Evolutionary conservation across 2,888 invertebrate species (phyloP).

Genomic region (Nyleta sp.): DNA sequence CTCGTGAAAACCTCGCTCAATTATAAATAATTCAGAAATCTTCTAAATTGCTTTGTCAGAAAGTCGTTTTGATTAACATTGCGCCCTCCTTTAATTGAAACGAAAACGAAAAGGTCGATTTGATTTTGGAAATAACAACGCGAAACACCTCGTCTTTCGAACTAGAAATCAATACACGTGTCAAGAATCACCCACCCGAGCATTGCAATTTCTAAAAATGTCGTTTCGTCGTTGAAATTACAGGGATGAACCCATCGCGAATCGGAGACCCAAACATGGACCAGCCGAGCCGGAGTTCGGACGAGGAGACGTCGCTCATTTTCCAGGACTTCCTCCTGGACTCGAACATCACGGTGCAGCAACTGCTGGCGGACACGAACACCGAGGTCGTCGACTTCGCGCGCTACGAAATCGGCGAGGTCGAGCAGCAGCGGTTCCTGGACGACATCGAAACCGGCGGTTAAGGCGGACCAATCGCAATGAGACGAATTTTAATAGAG

Average conservation of each 20-base stretch:
- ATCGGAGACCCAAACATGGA: conserved; percentile 87
- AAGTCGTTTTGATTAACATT: too few species aligned
- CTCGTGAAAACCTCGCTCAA: too few species aligned
- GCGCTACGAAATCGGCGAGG: conserved; percentile 94
- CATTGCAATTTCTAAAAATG: neutral
- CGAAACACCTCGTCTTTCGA: too few species aligned
- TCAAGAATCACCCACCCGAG: too few species aligned
- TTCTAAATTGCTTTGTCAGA: too few species aligned
- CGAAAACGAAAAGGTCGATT: too few species aligned
- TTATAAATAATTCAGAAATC: too few species aligned
- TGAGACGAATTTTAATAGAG: neutral
- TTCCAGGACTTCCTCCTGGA: conserved; percentile 95
- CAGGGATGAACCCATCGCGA: conserved; percentile 90
- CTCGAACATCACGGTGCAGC: conserved; percentile 88
- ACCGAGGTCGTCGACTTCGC: conserved; percentile 90
- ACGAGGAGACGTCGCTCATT: conserved; percentile 91
- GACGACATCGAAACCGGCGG: conserved; percentile 87
- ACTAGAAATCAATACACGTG: too few species aligned
- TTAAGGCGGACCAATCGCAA: too few species aligned
- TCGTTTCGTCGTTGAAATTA: conserved; percentile 32
- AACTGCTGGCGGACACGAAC: conserved; percentile 87
- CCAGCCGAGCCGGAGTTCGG: conserved; percentile 85
- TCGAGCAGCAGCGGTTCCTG: conserved; percentile 80
- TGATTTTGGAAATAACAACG: too few species aligned
- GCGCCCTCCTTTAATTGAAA: too few species aligned